Percentiles rank a stretch among this genome's conserved stretches.
phyloP scores from a whole-genome alignment of 2,888 invertebrate genomes.

The Thysanoteuthis rhombus region DNA sequence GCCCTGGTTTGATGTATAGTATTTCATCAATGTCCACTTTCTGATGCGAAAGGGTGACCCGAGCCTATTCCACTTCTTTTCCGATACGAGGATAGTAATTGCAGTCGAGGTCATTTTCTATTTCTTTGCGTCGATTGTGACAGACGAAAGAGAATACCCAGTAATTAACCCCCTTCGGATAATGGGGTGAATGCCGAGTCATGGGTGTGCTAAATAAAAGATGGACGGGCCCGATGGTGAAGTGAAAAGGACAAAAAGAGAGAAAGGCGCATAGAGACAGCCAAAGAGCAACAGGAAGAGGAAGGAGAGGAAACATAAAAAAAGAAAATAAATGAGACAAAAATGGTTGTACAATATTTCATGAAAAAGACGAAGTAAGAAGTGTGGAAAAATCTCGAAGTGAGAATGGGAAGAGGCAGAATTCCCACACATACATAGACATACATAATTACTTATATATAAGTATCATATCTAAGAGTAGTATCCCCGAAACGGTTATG shows the following conservation, averaged over 20 bases:
- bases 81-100: background rate
- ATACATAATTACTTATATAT: too few species aligned
- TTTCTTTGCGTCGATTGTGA: background rate
- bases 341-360: too few species aligned
- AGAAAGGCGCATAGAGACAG: background rate
- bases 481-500: too few species aligned
- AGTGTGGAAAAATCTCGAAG: too few species aligned
- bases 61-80: background rate
- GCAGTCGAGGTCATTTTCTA: background rate
- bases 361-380: too few species aligned
- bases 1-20: background rate
- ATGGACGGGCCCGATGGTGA: background rate
- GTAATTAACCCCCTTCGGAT: background rate
- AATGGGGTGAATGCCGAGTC: background rate
- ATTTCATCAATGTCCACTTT: background rate
- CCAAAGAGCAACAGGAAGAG: fast-evolving
- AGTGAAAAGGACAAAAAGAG: background rate
- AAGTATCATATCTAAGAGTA: too few species aligned
- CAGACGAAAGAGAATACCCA: background rate
- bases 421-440: too few species aligned
- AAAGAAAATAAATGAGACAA: too few species aligned
- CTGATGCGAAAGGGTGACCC: background rate
- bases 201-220: background rate
- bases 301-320: too few species aligned
- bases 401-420: too few species aligned